Percentiles rank a stretch among this genome's conserved stretches.
These are phyloP conservation scores for Prorops nasuta DNA, from an alignment of 1,140 invertebrate genomes.

Conservation along the genomic window DNA sequence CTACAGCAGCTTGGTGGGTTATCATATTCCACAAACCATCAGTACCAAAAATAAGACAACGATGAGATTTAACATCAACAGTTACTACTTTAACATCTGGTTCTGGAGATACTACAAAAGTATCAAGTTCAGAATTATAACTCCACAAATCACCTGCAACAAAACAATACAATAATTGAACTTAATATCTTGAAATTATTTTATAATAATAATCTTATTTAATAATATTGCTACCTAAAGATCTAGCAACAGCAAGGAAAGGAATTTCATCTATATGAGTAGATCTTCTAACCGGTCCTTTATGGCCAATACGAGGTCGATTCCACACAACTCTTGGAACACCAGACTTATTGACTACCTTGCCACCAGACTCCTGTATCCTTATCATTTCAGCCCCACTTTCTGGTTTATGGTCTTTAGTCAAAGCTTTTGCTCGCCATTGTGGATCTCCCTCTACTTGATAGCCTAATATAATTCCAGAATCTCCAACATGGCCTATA, in stretches of 20 bases:
- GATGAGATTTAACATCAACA: slow-evolving; percentile 75
- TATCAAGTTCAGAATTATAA: slow-evolving; percentile 84
- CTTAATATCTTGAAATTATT: slow-evolving; percentile 2
- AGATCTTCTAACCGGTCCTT: slow-evolving; percentile 78
- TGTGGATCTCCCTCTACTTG: slow-evolving; percentile 67
- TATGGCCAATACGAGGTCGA: slow-evolving; percentile 75
- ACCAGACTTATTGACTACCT: slow-evolving; percentile 86
- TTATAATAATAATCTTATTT: not conserved
- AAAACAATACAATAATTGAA: not conserved
- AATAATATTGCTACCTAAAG: slow-evolving; percentile 64
- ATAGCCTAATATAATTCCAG: slow-evolving; percentile 87
- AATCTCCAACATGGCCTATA: slow-evolving; percentile 96
- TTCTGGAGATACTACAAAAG: slow-evolving; percentile 96
- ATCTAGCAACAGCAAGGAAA: slow-evolving; percentile 92
- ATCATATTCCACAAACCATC: slow-evolving; percentile 98
- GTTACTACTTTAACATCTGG: slow-evolving; percentile 88
- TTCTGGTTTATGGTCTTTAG: slow-evolving; percentile 94
- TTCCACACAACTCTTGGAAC: slow-evolving; percentile 97
- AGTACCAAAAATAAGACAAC: slow-evolving; percentile 92
- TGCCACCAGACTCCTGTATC: slow-evolving; percentile 85
- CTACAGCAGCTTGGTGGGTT: slow-evolving; percentile 77
- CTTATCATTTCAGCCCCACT: slow-evolving; percentile 79
- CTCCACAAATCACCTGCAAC: slow-evolving; percentile 89
- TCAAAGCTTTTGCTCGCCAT: slow-evolving; percentile 79
- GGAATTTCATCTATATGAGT: slow-evolving; percentile 93